Conservation (phyloP, 1,140 invertebrate genomes). For the Drosophila takahashii region DNA sequence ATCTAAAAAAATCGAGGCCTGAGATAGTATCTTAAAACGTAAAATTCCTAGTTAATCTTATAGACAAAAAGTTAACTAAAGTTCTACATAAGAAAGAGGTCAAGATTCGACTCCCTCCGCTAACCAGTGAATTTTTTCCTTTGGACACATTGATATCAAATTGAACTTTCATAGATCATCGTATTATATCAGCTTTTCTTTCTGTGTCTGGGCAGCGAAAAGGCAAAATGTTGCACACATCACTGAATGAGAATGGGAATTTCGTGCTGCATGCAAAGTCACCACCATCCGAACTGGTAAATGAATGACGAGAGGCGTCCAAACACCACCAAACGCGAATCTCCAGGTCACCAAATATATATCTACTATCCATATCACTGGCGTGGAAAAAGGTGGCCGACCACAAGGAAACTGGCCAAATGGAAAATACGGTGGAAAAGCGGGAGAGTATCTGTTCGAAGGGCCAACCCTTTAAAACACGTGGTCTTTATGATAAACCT, state of each 20-base stretch:
- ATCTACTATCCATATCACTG: slow-evolving; percentile 17
- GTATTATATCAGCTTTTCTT: neutral
- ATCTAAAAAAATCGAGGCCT: neutral
- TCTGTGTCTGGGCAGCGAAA: slow-evolving; percentile 6
- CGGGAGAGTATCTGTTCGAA: slow-evolving; percentile 2
- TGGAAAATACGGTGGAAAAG: slow-evolving; percentile 8
- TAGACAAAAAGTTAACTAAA: too few relatives aligned
- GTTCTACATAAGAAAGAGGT: neutral
- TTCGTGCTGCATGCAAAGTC: slow-evolving; percentile 31
- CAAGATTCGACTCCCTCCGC: neutral
- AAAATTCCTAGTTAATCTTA: too few relatives aligned
- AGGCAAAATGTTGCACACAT: slow-evolving; percentile 45
- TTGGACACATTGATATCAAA: neutral
- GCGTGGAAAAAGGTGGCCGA: slow-evolving; percentile 15
- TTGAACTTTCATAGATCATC: neutral
- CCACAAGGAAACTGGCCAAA: slow-evolving; percentile 31
- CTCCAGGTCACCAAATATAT: neutral
- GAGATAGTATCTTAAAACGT: too few relatives aligned
- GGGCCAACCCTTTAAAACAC: slow-evolving; percentile 5
- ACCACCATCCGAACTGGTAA: slow-evolving; percentile 27
- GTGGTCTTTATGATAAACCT: neutral
- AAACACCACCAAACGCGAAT: slow-evolving; percentile 15
- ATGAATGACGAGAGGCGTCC: slow-evolving; percentile 5
- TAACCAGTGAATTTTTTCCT: neutral
- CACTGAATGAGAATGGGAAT: slow-evolving; percentile 32